Conservation (phyloP, 53 echinoderm and acorn worm genomes). For the Holothuria scabra region DNA sequence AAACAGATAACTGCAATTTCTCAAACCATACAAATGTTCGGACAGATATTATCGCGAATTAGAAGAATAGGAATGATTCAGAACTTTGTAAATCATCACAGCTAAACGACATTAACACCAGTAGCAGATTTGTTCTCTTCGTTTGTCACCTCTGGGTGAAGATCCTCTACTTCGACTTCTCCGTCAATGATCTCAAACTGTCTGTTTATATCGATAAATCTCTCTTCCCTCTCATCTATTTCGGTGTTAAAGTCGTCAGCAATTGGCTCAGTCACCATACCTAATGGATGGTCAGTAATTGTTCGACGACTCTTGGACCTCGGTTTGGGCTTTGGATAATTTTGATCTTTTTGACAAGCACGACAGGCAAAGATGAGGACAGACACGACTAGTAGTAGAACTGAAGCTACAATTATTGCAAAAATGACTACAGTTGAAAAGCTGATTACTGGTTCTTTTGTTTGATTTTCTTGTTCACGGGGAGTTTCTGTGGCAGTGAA, state of each 20-base stretch:
- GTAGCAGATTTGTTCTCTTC: too few species aligned
- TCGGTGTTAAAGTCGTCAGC: background rate
- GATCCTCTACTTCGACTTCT: background rate
- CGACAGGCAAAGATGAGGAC: slow-evolving; percentile 1
- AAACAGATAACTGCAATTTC: too few species aligned
- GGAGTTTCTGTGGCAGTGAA: too few species aligned
- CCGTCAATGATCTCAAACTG: background rate
- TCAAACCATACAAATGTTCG: too few species aligned
- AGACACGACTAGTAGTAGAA: background rate
- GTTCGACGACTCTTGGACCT: too few species aligned
- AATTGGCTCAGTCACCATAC: background rate
- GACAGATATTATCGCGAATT: too few species aligned
- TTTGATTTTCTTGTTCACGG: too few species aligned
- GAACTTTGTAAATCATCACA: too few species aligned
- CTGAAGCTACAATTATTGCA: background rate
- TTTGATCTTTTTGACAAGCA: background rate
- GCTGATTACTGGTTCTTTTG: background rate
- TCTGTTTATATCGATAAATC: background rate
- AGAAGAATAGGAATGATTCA: too few species aligned
- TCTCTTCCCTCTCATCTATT: background rate
- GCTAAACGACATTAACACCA: too few species aligned
- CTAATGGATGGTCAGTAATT: slow-evolving; percentile 2
- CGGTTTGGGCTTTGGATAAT: background rate
- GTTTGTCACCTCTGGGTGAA: too few species aligned
- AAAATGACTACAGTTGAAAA: background rate